Conservation (phyloP, 2,797 vertebrate genomes). For the Argentina silus region DNA sequence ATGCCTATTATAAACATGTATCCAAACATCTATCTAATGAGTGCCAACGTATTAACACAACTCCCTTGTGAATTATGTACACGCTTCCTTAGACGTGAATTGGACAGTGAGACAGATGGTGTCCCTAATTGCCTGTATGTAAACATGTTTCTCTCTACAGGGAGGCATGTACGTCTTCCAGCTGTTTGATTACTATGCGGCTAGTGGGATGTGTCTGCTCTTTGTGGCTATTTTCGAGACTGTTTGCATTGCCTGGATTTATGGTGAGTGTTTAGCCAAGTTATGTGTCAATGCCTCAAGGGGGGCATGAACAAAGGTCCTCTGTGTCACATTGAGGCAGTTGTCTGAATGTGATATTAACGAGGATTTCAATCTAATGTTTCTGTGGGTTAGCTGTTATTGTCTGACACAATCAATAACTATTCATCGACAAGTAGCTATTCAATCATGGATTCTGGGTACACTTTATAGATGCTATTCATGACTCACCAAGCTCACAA, state of each 20-base stretch:
- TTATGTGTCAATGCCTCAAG: slow-evolving; percentile 6
- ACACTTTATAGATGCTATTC: no score
- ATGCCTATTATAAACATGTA: neutral
- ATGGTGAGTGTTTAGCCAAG: slow-evolving; percentile 82
- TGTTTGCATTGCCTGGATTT: slow-evolving; percentile 91
- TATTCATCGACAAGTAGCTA: no score
- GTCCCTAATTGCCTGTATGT: neutral
- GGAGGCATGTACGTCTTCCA: slow-evolving; percentile 98
- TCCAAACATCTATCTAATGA: neutral
- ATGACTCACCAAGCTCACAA: neutral
- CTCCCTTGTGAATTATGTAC: neutral
- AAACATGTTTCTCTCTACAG: slow-evolving; percentile 69
- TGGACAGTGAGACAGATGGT: neutral
- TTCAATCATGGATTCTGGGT: no score
- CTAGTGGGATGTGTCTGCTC: slow-evolving; percentile 95
- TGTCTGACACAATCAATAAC: no score
- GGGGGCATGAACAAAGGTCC: slow-evolving; percentile 5
- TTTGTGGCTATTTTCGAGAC: slow-evolving; percentile 95
- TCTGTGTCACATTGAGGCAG: no score
- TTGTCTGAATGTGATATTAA: no score
- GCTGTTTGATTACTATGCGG: slow-evolving; percentile 96
- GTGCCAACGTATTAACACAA: neutral
- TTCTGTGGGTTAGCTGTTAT: no score
- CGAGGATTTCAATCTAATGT: no score
- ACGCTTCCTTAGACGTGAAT: neutral